These are phyloP conservation scores for Acanthornis magna DNA, from an alignment of 2,797 vertebrate genomes.

Conservation along the genomic window DNA sequence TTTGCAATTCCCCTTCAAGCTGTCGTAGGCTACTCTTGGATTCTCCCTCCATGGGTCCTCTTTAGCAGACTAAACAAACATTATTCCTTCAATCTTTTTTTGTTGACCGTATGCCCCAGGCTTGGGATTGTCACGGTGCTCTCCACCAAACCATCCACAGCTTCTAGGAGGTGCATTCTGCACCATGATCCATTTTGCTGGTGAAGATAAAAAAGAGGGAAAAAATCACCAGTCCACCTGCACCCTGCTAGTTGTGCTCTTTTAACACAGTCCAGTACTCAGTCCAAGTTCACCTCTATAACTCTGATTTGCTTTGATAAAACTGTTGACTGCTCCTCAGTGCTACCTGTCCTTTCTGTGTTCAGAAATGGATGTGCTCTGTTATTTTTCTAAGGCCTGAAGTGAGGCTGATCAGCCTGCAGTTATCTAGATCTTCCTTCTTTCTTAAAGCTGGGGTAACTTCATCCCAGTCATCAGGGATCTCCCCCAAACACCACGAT, in stretches of 20 bases:
- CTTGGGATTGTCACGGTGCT: not conserved
- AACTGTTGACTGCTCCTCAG: not conserved
- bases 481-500: not conserved
- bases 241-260: not conserved
- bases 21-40: not conserved
- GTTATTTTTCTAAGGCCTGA: not conserved
- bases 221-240: not conserved
- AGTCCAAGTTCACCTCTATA: not conserved
- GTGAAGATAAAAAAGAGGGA: not conserved
- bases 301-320: not conserved
- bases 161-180: not conserved
- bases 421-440: not conserved
- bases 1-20: not conserved
- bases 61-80: not conserved
- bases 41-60: not conserved
- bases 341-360: not conserved
- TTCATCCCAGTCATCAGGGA: not conserved
- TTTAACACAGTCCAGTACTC: not conserved
- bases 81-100: not conserved
- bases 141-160: not conserved
- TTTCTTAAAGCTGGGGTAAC: not conserved
- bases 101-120: not conserved
- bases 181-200: not conserved
- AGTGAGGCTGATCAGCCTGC: not conserved
- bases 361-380: not conserved